Percentiles rank a stretch among this genome's conserved stretches.
phyloP scores from a whole-genome alignment of 2,888 invertebrate genomes.

The Oligia fasciuncula region DNA sequence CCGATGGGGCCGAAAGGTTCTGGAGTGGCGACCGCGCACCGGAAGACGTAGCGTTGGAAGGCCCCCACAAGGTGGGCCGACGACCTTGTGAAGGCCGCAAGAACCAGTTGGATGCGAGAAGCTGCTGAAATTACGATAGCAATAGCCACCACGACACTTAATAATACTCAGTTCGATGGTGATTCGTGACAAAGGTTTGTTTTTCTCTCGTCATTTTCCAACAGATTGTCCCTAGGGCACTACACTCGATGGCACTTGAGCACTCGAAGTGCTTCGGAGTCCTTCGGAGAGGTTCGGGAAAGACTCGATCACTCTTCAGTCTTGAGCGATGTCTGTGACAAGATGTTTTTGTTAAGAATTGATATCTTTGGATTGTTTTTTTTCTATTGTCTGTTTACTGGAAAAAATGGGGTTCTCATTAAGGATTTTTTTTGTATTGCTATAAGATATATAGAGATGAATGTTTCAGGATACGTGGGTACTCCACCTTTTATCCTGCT shows the following conservation, averaged over 20 bases:
- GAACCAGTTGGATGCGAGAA: too few species aligned
- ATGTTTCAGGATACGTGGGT: not conserved
- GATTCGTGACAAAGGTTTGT: conserved; percentile 77
- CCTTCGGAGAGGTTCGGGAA: conserved; percentile 62
- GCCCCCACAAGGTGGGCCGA: too few species aligned
- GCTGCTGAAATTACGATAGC: too few species aligned
- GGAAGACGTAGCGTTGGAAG: too few species aligned
- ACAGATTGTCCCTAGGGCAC: conserved; percentile 76
- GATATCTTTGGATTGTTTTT: conserved; percentile 43
- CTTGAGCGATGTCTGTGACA: conserved; percentile 50
- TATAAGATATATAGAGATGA: not conserved
- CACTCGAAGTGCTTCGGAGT: conserved; percentile 65
- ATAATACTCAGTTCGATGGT: conserved; percentile 65
- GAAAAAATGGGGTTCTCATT: not conserved
- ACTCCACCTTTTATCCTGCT: not conserved
- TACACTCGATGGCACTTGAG: conserved; percentile 66
- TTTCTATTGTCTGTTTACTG: not conserved
- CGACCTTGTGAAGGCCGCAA: too few species aligned
- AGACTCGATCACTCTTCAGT: conserved; percentile 67
- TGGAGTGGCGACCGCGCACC: too few species aligned
- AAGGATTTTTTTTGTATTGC: not conserved
- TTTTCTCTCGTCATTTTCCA: conserved; percentile 84
- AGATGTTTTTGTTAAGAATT: conserved; percentile 57
- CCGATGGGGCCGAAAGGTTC: too few species aligned
- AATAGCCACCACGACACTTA: conserved; percentile 55